Percentiles rank a stretch among this genome's conserved stretches.
These are phyloP conservation scores for Entomobrya multifasciata DNA, from an alignment of 2,888 invertebrate species.

Conservation along the genomic window DNA sequence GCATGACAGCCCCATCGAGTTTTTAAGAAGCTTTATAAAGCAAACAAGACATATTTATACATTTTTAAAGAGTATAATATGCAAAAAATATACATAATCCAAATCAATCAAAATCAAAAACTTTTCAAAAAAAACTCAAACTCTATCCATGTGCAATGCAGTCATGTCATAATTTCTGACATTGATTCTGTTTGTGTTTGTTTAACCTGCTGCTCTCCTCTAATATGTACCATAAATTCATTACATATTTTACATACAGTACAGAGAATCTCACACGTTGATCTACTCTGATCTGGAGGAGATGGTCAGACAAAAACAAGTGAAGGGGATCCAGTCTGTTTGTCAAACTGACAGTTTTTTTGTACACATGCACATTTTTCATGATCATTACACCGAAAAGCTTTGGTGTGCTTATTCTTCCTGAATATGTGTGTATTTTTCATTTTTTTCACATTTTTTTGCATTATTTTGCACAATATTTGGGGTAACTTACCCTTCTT, in stretches of 20 bases:
- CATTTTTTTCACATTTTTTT: not conserved
- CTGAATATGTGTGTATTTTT: not conserved
- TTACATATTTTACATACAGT: no score
- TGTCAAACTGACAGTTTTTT: not conserved
- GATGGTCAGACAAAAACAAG: not conserved
- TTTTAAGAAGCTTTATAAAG: conserved; percentile 81
- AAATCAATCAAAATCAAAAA: conserved; percentile 57
- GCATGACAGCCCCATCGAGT: conserved; percentile 83
- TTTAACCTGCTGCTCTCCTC: conserved; percentile 52
- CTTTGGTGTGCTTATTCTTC: not conserved
- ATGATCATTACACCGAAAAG: no score
- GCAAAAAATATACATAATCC: conserved; percentile 16
- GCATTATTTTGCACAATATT: not conserved
- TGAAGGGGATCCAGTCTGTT: not conserved
- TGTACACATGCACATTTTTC: conserved; percentile 42
- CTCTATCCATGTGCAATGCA: not conserved
- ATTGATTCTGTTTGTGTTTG: conserved; percentile 59
- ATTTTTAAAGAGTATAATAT: not conserved
- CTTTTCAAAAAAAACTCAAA: not conserved
- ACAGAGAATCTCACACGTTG: not conserved
- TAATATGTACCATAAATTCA: no score
- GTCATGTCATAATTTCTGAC: conserved; percentile 43
- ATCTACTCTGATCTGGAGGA: not conserved
- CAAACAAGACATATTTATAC: not conserved
- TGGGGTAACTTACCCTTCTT: conserved; percentile 85